phyloP scores from a whole-genome alignment of 2,888 invertebrate species.

The Temnothorax ravouxi region DNA sequence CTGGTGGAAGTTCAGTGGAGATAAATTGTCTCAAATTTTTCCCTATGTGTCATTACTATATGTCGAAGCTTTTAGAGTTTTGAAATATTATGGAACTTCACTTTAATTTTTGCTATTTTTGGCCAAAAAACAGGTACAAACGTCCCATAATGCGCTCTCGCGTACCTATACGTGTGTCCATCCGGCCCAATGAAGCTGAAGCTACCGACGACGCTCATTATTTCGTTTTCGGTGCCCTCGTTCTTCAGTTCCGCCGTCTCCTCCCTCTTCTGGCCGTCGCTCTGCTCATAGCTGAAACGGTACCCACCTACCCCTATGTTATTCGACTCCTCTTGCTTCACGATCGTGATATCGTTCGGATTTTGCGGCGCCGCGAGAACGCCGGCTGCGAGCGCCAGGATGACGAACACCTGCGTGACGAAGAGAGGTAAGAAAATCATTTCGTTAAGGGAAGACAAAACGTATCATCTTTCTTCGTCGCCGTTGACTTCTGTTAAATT shows the following conservation, averaged over 20 bases:
- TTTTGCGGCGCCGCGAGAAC: conserved; percentile 82
- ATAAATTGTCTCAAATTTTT: too few relatives aligned
- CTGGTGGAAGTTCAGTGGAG: too few relatives aligned
- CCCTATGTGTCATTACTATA: too few relatives aligned
- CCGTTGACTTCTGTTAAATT: neutral
- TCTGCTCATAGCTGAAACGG: conserved; percentile 85
- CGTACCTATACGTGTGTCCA: conserved; percentile 82
- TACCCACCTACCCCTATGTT: conserved; percentile 85
- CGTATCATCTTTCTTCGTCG: neutral
- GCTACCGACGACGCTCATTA: conserved; percentile 82
- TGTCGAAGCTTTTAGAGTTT: too few relatives aligned
- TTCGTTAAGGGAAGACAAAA: neutral
- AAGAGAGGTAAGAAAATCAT: conserved; percentile 6
- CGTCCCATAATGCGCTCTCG: neutral
- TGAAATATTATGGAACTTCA: too few relatives aligned
- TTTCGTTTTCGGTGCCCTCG: conserved; percentile 84
- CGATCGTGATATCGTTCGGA: conserved; percentile 83
- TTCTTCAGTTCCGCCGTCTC: conserved; percentile 84
- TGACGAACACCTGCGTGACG: conserved; percentile 67
- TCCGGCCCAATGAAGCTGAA: conserved; percentile 82
- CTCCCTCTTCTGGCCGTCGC: conserved; percentile 85
- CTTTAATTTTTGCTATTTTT: too few relatives aligned
- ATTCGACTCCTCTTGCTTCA: conserved; percentile 84
- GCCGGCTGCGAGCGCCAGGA: conserved; percentile 74
- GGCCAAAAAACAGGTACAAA: too few relatives aligned